phyloP scores from a whole-genome alignment of 1,140 invertebrate genomes.

The Macrocentrus cingulum region DNA sequence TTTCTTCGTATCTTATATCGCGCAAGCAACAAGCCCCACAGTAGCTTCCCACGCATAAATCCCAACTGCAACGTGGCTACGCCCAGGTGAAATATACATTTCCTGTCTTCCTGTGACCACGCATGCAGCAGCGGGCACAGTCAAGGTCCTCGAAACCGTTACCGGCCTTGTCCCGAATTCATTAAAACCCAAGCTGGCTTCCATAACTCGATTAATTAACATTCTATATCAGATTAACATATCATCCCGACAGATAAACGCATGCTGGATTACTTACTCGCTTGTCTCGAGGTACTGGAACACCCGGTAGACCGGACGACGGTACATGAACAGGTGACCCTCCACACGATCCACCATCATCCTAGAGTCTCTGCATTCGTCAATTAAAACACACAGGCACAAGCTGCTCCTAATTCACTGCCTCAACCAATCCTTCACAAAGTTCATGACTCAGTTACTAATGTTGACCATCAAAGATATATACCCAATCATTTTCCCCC shows the following conservation, averaged over 20 bases:
- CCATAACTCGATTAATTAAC: background rate
- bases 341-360: constrained; percentile 69
- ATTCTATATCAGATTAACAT: background rate
- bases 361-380: constrained; percentile 55
- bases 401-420: background rate
- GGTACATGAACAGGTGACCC: constrained; percentile 71
- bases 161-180: constrained; percentile 6
- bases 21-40: background rate
- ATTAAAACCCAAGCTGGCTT: background rate
- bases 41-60: constrained; percentile 22
- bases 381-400: background rate
- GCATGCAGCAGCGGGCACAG: too few relatives aligned
- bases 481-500: too few relatives aligned
- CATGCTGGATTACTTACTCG: constrained; percentile 51
- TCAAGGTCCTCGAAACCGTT: background rate
- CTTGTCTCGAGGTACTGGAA: constrained; percentile 75
- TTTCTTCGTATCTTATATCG: constrained; percentile 16
- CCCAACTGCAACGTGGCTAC: constrained; percentile 11
- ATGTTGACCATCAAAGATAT: too few relatives aligned
- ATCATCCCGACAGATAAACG: background rate
- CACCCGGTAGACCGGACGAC: constrained; percentile 73
- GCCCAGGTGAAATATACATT: constrained; percentile 4
- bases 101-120: constrained; percentile 17
- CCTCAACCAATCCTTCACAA: background rate
- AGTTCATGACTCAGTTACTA: too few relatives aligned